Evolutionary conservation across 2,888 invertebrate genomes (phyloP).

Genomic region (Sepiola atlantica): DNA sequence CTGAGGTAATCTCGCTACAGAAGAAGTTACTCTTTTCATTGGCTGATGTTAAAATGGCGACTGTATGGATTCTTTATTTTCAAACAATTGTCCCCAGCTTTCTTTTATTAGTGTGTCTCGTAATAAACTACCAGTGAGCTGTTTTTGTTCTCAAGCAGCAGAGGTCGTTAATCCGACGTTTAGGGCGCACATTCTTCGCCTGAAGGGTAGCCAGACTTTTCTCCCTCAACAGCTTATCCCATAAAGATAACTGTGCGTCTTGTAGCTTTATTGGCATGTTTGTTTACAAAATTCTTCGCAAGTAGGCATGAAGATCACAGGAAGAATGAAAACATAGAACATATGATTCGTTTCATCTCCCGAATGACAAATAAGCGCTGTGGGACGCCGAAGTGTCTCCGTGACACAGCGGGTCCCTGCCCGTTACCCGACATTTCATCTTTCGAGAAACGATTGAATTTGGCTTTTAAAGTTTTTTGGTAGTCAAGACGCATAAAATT

Average conservation of each 20-base stretch:
- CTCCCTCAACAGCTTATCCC: neutral
- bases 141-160: neutral
- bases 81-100: neutral
- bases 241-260: neutral
- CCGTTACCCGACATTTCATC: neutral
- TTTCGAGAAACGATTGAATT: neutral
- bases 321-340: constrained; percentile 2
- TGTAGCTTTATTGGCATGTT: neutral
- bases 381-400: neutral
- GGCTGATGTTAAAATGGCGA: neutral
- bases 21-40: neutral
- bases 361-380: neutral
- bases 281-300: constrained; percentile 7
- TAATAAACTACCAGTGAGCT: neutral
- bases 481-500: too few species aligned
- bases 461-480: neutral
- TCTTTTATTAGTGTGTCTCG: constrained; percentile 19
- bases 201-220: neutral
- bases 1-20: neutral
- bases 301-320: neutral
- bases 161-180: neutral
- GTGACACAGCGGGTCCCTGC: neutral
- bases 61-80: neutral
- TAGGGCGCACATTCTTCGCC: neutral
- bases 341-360: neutral